These are phyloP conservation scores for Ctena decussata DNA, from an alignment of 2,888 invertebrate species.

Conservation along the genomic window DNA sequence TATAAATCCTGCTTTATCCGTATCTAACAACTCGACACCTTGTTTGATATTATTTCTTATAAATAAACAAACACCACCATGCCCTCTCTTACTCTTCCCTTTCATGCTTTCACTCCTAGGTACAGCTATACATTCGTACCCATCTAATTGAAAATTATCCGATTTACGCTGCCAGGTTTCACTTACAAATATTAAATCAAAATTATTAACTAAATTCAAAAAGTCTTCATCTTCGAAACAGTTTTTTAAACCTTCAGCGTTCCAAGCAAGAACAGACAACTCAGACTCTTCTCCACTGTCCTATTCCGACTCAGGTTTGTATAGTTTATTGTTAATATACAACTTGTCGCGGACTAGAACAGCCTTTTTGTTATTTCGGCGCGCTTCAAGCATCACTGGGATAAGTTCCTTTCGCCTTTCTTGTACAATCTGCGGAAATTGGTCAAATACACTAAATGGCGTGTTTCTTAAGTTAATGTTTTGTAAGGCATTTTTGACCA, in stretches of 20 bases:
- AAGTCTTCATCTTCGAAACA: slow-evolving; percentile 11
- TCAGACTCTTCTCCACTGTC: neutral
- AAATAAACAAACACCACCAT: slow-evolving; percentile 8
- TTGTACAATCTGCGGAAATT: slow-evolving; percentile 11
- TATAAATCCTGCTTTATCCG: too few species aligned
- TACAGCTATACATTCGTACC: slow-evolving; percentile 12
- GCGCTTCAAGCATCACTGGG: slow-evolving; percentile 3
- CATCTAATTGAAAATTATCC: too few species aligned
- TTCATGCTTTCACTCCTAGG: neutral
- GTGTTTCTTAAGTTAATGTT: neutral
- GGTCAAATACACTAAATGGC: slow-evolving; percentile 1
- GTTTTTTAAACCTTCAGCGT: slow-evolving; percentile 1
- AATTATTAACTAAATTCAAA: neutral
- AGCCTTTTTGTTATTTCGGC: neutral
- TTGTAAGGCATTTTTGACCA: neutral
- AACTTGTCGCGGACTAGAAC: slow-evolving; percentile 20
- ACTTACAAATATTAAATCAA: neutral
- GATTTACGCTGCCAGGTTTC: too few species aligned
- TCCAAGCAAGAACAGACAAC: neutral
- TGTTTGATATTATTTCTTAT: neutral
- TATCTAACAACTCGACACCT: too few species aligned
- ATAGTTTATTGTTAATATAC: slow-evolving; percentile 19
- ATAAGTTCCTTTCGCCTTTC: neutral
- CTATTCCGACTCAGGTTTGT: neutral
- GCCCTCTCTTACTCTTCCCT: slow-evolving; percentile 8